Conservation (phyloP, 2,113 vertebrate species). For the Colaptes auratus region DNA sequence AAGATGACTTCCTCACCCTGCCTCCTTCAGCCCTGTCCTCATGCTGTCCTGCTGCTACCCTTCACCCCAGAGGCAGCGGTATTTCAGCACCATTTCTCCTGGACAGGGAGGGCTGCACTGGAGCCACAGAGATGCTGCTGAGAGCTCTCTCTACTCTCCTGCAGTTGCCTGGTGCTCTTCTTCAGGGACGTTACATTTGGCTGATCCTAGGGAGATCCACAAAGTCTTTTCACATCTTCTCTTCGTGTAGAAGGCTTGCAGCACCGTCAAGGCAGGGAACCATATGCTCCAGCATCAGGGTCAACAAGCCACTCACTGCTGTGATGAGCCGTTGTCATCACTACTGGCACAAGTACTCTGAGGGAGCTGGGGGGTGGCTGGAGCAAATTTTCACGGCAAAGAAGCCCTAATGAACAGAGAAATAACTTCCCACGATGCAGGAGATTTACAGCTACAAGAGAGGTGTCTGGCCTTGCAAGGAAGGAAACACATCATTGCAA, state of each 20-base stretch:
- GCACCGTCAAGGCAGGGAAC: background rate
- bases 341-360: background rate
- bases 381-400: background rate
- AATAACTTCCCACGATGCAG: background rate
- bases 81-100: background rate
- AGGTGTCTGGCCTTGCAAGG: background rate
- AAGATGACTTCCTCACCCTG: background rate
- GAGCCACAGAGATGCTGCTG: rapidly evolving
- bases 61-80: background rate
- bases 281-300: background rate
- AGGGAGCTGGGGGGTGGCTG: background rate
- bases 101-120: background rate
- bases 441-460: background rate
- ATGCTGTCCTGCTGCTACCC: background rate
- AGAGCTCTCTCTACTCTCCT: background rate
- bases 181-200: background rate
- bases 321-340: background rate
- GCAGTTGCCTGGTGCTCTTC: background rate
- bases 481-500: background rate
- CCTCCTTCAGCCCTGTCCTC: background rate
- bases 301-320: background rate
- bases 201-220: background rate
- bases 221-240: slow-evolving; percentile 28
- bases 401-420: background rate
- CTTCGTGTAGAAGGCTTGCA: background rate